These are phyloP conservation scores for Synergus gifuensis DNA, from an alignment of 2,888 invertebrate genomes.

Conservation along the genomic window DNA sequence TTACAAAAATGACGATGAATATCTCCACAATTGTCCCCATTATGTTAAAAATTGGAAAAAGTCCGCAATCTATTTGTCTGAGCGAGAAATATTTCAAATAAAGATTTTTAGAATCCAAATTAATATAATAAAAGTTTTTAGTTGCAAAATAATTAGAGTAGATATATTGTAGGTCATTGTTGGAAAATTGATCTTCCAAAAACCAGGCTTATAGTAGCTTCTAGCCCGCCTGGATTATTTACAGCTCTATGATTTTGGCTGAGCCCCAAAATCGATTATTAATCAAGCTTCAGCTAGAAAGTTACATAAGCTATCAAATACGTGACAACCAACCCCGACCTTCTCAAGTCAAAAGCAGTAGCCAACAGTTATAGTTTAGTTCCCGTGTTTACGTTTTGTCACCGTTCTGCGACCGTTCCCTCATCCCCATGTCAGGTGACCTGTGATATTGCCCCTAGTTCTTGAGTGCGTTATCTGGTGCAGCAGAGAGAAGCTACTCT, in stretches of 20 bases:
- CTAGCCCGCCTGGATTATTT: neutral
- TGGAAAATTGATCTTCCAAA: neutral
- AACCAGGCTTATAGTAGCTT: too few species aligned
- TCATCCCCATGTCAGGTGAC: slow-evolving; percentile 32
- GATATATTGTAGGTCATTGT: neutral
- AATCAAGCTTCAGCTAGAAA: slow-evolving; percentile 18
- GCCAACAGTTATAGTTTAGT: slow-evolving; percentile 12
- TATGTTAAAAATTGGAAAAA: too few species aligned
- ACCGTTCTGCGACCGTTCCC: neutral
- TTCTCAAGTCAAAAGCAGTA: slow-evolving; percentile 10
- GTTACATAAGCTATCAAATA: slow-evolving; percentile 20
- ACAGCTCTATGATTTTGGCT: neutral
- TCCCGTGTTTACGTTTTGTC: slow-evolving; percentile 26
- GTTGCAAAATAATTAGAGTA: neutral
- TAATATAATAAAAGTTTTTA: too few species aligned
- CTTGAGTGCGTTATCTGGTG: slow-evolving; percentile 50
- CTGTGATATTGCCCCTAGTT: slow-evolving; percentile 30
- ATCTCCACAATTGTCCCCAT: too few species aligned
- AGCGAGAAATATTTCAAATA: too few species aligned
- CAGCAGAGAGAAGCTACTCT: slow-evolving; percentile 44
- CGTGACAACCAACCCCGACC: slow-evolving; percentile 7
- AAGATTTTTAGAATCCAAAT: too few species aligned
- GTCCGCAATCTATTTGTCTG: too few species aligned
- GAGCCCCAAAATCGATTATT: slow-evolving; percentile 5
- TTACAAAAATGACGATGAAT: too few species aligned